Conservation (phyloP, 1,140 invertebrate genomes). For the Drosophila biarmipes region DNA sequence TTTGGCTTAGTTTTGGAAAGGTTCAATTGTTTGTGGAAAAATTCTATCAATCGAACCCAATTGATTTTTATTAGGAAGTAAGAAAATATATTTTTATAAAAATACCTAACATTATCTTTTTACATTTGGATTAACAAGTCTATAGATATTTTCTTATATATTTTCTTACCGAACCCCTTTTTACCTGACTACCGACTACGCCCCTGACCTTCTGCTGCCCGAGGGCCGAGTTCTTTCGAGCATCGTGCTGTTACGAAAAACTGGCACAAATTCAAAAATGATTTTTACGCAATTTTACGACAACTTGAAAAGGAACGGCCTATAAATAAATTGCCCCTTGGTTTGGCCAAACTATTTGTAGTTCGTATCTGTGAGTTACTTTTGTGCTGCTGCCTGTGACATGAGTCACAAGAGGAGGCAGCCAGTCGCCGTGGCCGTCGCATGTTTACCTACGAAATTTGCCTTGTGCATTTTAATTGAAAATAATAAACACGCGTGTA, state of each 20-base stretch:
- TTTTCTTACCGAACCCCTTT: not conserved
- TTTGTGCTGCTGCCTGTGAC: slow-evolving; percentile 40
- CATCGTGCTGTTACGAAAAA: slow-evolving; percentile 47
- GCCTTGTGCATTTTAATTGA: slow-evolving; percentile 73
- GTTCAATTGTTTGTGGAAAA: too few relatives aligned
- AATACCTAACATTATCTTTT: too few relatives aligned
- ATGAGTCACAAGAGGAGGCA: slow-evolving; percentile 47
- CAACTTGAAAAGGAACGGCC: slow-evolving; percentile 70
- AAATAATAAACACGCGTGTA: slow-evolving; percentile 82
- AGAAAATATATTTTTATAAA: too few relatives aligned
- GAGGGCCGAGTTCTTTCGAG: slow-evolving; percentile 31
- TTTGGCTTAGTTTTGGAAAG: too few relatives aligned
- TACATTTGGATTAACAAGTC: too few relatives aligned
- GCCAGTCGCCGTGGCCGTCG: slow-evolving; percentile 13
- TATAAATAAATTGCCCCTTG: slow-evolving; percentile 74
- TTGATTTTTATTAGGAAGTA: too few relatives aligned
- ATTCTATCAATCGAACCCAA: too few relatives aligned
- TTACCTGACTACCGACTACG: not conserved
- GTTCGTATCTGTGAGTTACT: slow-evolving; percentile 52
- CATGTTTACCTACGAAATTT: slow-evolving; percentile 72
- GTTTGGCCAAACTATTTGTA: slow-evolving; percentile 64
- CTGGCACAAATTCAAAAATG: slow-evolving; percentile 81
- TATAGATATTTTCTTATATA: too few relatives aligned
- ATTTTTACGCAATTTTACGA: slow-evolving; percentile 82
- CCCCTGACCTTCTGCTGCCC: slow-evolving; percentile 25